Evolutionary conservation across 2,113 vertebrate species (phyloP).

Genomic region (Tauraco erythrolophus): DNA sequence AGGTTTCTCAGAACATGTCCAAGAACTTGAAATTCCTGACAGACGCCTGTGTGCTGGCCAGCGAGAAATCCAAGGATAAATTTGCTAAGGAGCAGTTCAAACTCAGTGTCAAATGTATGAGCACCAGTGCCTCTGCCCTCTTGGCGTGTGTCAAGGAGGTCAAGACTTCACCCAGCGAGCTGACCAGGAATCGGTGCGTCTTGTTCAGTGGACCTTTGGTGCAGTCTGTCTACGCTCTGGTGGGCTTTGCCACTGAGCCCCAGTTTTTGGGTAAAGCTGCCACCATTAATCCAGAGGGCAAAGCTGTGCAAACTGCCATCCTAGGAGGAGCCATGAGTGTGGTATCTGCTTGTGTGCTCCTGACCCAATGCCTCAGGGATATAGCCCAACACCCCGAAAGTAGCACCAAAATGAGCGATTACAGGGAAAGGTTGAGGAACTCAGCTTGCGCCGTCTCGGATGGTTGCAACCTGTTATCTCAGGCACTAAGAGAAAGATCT

Average conservation of each 20-base stretch:
- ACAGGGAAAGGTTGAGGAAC: slow-evolving; percentile 93
- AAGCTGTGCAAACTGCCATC: slow-evolving; percentile 96
- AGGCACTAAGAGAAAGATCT: slow-evolving; percentile 96
- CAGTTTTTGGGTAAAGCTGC: slow-evolving; percentile 95
- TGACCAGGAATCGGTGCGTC: slow-evolving; percentile 90
- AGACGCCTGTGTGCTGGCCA: slow-evolving; percentile 91
- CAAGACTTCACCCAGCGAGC: slow-evolving; percentile 92
- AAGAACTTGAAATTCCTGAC: slow-evolving; percentile 94
- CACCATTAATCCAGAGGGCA: slow-evolving; percentile 88
- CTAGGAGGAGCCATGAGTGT: slow-evolving; percentile 98
- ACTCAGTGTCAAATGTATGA: slow-evolving; percentile 95
- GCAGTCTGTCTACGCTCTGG: slow-evolving; percentile 91
- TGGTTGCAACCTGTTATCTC: slow-evolving; percentile 96
- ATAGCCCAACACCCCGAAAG: slow-evolving; percentile 94
- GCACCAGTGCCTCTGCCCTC: slow-evolving; percentile 93
- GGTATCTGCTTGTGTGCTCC: slow-evolving; percentile 96
- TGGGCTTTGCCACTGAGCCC: slow-evolving; percentile 96
- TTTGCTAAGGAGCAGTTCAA: slow-evolving; percentile 98
- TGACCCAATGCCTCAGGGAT: slow-evolving; percentile 98
- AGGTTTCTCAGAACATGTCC: slow-evolving; percentile 95
- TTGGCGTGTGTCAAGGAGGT: slow-evolving; percentile 95
- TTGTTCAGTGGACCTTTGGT: slow-evolving; percentile 93
- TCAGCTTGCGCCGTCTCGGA: slow-evolving; percentile 95
- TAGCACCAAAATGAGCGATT: slow-evolving; percentile 94
- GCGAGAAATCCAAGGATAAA: slow-evolving; percentile 91